phyloP scores from a whole-genome alignment of 2,888 invertebrate genomes.

The Phyto melanocephala region DNA sequence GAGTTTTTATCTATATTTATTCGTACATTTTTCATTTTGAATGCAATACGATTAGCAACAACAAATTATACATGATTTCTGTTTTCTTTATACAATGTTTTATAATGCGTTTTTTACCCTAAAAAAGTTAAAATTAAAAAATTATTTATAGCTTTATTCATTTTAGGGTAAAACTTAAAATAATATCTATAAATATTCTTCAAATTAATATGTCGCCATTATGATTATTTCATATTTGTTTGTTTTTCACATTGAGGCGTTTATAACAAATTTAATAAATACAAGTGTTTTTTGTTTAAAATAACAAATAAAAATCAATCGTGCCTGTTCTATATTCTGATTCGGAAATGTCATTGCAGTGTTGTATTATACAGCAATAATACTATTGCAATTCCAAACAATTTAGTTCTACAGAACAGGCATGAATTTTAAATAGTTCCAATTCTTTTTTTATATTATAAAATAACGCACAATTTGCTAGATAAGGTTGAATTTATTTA shows the following conservation, averaged over 20 bases:
- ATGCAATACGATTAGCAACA: constrained; percentile 54
- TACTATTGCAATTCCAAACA: too few species aligned
- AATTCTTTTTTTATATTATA: constrained; percentile 18
- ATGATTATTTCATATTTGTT: not conserved
- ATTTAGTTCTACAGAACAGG: too few species aligned
- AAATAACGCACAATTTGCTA: constrained; percentile 33
- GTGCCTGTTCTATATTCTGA: too few species aligned
- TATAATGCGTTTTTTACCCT: constrained; percentile 16
- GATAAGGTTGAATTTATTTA: not conserved
- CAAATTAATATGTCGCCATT: not conserved
- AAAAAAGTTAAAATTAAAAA: not conserved
- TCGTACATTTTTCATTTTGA: constrained; percentile 48
- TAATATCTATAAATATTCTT: not conserved
- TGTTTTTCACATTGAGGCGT: not conserved
- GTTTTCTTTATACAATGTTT: constrained; percentile 33
- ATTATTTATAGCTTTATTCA: not conserved
- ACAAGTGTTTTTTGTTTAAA: constrained; percentile 12
- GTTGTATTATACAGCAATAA: too few species aligned
- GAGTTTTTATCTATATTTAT: constrained; percentile 56
- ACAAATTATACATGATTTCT: constrained; percentile 35
- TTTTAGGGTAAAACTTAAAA: not conserved
- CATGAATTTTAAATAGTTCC: constrained; percentile 33
- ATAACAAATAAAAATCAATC: constrained; percentile 46
- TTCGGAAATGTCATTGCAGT: too few species aligned
- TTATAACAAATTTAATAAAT: constrained; percentile 49